These are phyloP conservation scores for Gallinago undulata DNA, from an alignment of 2,113 vertebrate species.

Conservation along the genomic window DNA sequence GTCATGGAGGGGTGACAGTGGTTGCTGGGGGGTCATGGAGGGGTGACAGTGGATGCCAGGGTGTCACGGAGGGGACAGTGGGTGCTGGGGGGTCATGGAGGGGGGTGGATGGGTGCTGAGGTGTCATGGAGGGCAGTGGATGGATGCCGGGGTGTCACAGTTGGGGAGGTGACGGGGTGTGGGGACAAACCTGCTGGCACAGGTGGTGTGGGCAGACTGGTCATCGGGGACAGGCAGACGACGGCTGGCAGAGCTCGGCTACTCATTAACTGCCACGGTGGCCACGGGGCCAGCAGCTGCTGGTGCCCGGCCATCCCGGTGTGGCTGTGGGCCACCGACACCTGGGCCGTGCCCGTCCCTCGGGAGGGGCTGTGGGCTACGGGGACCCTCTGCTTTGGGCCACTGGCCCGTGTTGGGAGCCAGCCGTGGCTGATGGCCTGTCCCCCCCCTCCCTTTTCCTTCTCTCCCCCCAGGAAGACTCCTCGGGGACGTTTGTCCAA, in stretches of 20 bases:
- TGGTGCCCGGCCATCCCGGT: neutral
- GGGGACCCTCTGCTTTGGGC: neutral
- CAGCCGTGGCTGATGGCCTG: fast-evolving
- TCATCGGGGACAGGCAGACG: neutral
- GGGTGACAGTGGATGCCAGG: too few species aligned
- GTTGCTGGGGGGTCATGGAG: too few species aligned
- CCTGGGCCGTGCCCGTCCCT: fast-evolving
- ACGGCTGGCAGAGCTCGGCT: neutral
- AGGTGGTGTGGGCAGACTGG: fast-evolving
- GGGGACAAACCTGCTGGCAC: neutral
- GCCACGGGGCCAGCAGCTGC: fast-evolving
- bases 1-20: too few species aligned
- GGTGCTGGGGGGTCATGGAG: too few species aligned
- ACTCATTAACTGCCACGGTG: neutral
- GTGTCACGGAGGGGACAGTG: too few species aligned
- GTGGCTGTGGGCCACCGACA: fast-evolving
- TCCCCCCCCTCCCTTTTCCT: too few species aligned
- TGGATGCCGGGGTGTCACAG: neutral
- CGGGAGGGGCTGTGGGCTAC: neutral
- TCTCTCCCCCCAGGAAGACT: neutral
- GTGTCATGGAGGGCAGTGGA: too few species aligned
- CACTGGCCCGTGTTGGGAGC: neutral
- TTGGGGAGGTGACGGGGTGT: neutral
- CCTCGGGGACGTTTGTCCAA: neutral
- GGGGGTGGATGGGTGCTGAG: too few species aligned